Evolutionary conservation across 2,797 vertebrate species (phyloP), one percentile per base, ranked within the genome.

Genomic region (Schizopygopsis malacanthus): DNA sequence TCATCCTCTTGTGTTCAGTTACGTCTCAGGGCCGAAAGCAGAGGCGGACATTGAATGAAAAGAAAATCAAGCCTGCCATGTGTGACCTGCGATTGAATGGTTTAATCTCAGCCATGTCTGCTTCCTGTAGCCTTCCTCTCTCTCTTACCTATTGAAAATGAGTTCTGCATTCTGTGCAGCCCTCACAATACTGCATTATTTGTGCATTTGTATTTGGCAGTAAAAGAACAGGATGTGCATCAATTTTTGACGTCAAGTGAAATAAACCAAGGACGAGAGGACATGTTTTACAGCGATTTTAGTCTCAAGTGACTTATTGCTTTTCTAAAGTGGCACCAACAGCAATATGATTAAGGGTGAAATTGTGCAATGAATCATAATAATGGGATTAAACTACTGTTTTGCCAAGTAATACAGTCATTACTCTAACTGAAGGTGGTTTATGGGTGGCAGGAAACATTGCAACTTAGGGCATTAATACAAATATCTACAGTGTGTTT

Each of bases 41-140:
- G 80, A 76, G 71, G 81, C 16, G 56, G 76, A 39, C 41, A 79
- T 85, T 88, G 89, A 90, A 92, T 91, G 18, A 79, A 80, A 71
- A 69, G 63, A 41, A 70, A 45, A 33, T 70, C 15, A 3, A 41
- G 76, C 59, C 43, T 50, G 77, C 12, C 8, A 28, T 80, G 82
- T 82, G 50, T 76, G 69, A 67, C 13, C n/a, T 43, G 81, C 1
- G 1, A 59, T 10, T 59, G 59, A 77, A 79, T 45, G 52, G 18
- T 79, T 71, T 45, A 43, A 61, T 47, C 15, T 76, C 56, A 79
- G n/a, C 22, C 61, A 12, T 39, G 73, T 77, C 59, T 77, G 59
- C 16, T 77, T 84, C 33, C 22, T 56, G 47, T 39, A 54, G 61
- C 59, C 37, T 56, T 18, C 33, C 33, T 67, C 65, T 20, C 7